Evolutionary conservation across 2,113 vertebrate species (phyloP), one percentile per base, ranked within the genome.

Genomic region (Bostrychus sinensis): DNA sequence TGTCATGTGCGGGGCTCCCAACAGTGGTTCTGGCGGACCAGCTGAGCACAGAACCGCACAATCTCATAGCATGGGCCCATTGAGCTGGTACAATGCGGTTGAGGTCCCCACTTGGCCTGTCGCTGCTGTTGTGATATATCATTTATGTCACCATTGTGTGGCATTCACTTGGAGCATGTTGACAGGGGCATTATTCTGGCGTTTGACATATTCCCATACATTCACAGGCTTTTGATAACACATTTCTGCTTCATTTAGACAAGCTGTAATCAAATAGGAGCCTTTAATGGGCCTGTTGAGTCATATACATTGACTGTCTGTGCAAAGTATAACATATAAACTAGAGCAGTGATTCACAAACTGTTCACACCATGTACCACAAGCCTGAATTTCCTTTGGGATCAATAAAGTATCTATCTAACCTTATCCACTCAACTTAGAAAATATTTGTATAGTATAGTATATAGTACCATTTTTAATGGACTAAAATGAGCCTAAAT

Each of bases 101-200:
- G 82, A 77, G 86, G 83, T 80, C 84, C 87, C 72, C 55, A 12
- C 66, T 75, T 69, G 13, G 78, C 50, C 89, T 88, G 89, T 88
- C 89, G 87, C 25, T 45, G 23, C 66, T 67, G 76, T 74, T 83
- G 82, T 89, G 86, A 90, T 89, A 81, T 88, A 85, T 90, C 86
- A 89, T 88, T 90, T 89, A 86, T 88, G 79, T 66, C 37, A n/a
- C 66, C 32, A 83, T 88, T 88, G 86, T 88, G 77, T 62, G 30
- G 74, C 70, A 56, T 64, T 85, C 60, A 77, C 77, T 76, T 77
- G 54, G 70, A 75, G 70, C 69, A 58, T 80, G 80, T 78, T 85
- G 89, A 87, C 83, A 75, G 80, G 70, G 39, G 73, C 80, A 83
- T 90, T 87, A 79, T 86, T 81, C 70, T 63, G 61, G 56, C 70